A percentile compares a stretch with the other conserved stretches of the same genome.
These are phyloP conservation scores for Peromyscus polionotus DNA, from an alignment of 2,113 vertebrate species.

Conservation along the genomic window DNA sequence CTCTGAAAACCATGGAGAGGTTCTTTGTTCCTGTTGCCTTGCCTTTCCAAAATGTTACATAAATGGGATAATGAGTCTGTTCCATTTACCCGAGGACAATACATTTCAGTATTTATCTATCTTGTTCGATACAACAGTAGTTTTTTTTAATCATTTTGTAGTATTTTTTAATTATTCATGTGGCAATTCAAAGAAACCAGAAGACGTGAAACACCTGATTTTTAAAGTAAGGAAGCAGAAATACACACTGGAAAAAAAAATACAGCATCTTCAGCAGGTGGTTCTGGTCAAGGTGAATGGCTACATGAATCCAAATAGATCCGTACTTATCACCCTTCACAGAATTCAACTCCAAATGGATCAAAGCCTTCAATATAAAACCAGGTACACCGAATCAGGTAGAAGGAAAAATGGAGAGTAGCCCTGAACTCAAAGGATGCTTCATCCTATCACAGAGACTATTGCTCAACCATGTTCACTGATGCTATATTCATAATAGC, in stretches of 20 bases:
- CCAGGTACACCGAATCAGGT: background rate
- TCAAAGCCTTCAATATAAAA: background rate
- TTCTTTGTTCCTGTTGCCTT: background rate
- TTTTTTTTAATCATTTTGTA: background rate
- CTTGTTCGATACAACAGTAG: background rate
- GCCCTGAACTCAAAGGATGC: background rate
- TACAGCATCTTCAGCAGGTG: background rate
- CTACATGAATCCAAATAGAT: background rate
- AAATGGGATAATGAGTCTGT: background rate
- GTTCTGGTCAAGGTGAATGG: background rate
- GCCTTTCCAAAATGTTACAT: constrained; percentile 8
- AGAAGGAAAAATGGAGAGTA: background rate
- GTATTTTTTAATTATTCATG: constrained; percentile 7
- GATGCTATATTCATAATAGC: background rate
- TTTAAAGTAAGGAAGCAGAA: background rate
- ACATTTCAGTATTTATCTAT: background rate
- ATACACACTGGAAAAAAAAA: background rate
- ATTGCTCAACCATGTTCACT: background rate
- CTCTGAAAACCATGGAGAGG: background rate
- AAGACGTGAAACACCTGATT: background rate
- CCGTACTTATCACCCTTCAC: background rate
- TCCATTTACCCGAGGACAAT: background rate
- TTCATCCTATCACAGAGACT: background rate
- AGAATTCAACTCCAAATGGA: background rate
- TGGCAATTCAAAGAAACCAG: background rate